phyloP scores from a whole-genome alignment of 2,113 vertebrate genomes.

The Serinus canaria region DNA sequence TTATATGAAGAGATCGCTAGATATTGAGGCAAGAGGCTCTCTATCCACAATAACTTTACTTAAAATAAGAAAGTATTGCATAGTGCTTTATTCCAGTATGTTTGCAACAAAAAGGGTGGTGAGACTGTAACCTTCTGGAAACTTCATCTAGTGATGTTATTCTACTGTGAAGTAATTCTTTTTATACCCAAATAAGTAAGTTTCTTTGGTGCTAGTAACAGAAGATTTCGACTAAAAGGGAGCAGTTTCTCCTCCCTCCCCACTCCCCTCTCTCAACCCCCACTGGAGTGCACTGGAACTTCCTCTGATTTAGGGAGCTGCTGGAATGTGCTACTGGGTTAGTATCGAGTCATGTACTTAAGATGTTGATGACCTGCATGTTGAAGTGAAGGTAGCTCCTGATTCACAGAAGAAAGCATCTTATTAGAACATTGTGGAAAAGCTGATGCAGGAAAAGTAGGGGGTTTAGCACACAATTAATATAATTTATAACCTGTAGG shows the following conservation, averaged over 20 bases:
- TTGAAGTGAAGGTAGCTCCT: not conserved
- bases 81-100: not conserved
- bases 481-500: not conserved
- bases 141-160: not conserved
- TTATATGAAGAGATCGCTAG: not conserved
- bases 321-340: not conserved
- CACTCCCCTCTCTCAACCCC: fast-evolving
- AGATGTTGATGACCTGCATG: not conserved
- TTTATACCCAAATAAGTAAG: not conserved
- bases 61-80: not conserved
- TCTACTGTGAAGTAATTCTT: not conserved
- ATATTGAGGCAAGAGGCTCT: not conserved
- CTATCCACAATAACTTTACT: not conserved
- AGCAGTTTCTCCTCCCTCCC: not conserved
- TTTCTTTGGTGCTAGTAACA: not conserved
- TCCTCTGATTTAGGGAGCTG: not conserved
- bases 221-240: not conserved
- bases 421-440: not conserved
- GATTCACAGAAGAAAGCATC: not conserved
- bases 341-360: not conserved
- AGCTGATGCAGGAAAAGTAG: not conserved
- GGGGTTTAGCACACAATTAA: fast-evolving
- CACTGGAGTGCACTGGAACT: not conserved
- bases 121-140: not conserved
- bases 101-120: not conserved